Percentiles rank a stretch among this genome's conserved stretches.
Conservation (phyloP, 2,113 vertebrate species). For the Baryphthengus martii region DNA sequence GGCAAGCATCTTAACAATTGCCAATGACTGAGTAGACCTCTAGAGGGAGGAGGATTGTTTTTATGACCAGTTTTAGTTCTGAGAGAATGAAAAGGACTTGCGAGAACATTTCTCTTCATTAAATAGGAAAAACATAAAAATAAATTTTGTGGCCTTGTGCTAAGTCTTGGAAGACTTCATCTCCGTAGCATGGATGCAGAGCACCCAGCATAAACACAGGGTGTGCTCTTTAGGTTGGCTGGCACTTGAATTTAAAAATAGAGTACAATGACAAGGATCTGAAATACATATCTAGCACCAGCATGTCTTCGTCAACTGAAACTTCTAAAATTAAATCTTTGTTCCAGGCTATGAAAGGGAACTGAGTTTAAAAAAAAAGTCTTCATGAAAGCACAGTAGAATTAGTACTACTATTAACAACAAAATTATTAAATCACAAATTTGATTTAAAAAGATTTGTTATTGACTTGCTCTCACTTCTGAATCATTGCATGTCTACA, state of each 20-base stretch:
- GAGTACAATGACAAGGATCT: slow-evolving; percentile 67
- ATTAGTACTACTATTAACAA: not conserved
- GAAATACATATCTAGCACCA: slow-evolving; percentile 28
- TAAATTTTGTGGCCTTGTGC: not conserved
- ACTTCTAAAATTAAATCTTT: slow-evolving; percentile 61
- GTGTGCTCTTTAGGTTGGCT: slow-evolving; percentile 50
- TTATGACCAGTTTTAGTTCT: not conserved
- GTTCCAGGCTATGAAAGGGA: not conserved
- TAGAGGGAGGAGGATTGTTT: not conserved
- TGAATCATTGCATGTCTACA: not conserved
- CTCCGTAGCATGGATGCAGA: not conserved
- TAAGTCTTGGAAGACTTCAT: not conserved
- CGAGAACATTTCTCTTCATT: not conserved
- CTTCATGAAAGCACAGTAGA: not conserved
- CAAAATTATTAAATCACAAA: not conserved
- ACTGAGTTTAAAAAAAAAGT: not conserved
- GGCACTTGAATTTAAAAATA: slow-evolving; percentile 77
- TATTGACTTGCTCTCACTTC: not conserved
- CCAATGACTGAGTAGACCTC: not conserved
- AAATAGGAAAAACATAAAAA: not conserved
- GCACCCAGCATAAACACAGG: not conserved
- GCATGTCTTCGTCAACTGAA: slow-evolving; percentile 61
- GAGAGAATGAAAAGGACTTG: not conserved
- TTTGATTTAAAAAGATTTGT: not conserved
- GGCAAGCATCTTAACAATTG: slow-evolving; percentile 73